Base-by-base conservation (phyloP, 2,888 invertebrate genomes). In the Pemphredon lugubris region DNA sequence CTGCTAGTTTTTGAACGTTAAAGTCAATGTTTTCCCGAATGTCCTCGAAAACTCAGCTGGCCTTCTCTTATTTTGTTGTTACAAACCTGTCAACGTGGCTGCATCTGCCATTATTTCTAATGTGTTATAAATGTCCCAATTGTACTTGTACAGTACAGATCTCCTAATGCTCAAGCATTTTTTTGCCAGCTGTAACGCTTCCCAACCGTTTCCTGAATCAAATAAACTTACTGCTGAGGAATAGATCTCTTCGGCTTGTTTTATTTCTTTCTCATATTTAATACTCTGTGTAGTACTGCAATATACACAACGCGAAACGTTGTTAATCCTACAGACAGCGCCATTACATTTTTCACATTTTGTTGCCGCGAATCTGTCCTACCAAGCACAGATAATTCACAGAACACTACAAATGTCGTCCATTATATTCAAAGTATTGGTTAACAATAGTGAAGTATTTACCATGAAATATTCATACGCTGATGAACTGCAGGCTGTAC, bases 401-500 rank as follows among this genome's bases (percentile, higher is more conserved):
- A 6, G 9, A 45, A 40, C 9, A 2, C 30, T 30, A 2, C 30
- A 45, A 61, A 39, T 18, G 37, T 32, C 6, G 39, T 16, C 7
- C 26, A 34, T 11, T 7, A 13, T 44, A 14, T n/a, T 5, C 11
- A 20, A 39, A 30, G 7, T 16, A 20, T 23, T 13, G 26, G 9
- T 7, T 37, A 20, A 45, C 7, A 59, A 40, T 48, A 34, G 45
- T 26, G 34, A 3, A 40, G n/a, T 58, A 45, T 57, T 80, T 82
- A 89, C 88, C 77, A 78, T 61, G 55, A 86, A 87, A 53, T 82
- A 71, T 70, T 85, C 80, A 39, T 83, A 69, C 20, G 84, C 77
- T 1, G 89, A 88, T 83, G 87, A 81, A 83, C 90, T 83, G 87
- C 98, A 98, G 30, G 94, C 93, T 3, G 89, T 83, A 87, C 98